These are phyloP conservation scores for Platorchestia sp. DNA, from an alignment of 1,140 invertebrate species.

Conservation along the genomic window DNA sequence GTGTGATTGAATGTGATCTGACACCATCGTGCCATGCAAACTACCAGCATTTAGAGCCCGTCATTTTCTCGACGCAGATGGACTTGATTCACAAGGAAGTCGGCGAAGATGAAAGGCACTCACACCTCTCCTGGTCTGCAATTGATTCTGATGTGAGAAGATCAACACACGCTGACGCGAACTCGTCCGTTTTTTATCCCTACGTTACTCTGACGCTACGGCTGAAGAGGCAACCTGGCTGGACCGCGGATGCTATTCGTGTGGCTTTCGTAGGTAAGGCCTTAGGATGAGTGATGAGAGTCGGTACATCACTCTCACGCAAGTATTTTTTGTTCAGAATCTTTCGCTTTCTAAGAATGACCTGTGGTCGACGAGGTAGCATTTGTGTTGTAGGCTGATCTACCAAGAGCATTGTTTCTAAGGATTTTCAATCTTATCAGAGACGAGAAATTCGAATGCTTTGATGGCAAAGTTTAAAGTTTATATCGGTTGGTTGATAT, in stretches of 20 bases:
- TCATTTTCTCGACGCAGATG: conserved; percentile 18
- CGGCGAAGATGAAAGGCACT: conserved; percentile 24
- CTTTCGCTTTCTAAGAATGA: not conserved
- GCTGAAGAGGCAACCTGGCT: conserved; percentile 9
- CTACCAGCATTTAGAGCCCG: not conserved
- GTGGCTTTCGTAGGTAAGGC: not conserved
- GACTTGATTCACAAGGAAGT: not conserved
- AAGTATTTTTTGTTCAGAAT: not conserved
- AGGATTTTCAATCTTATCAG: no score
- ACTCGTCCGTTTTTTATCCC: not conserved
- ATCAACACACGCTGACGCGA: not conserved
- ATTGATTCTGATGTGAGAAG: conserved; percentile 19
- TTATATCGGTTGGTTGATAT: no score
- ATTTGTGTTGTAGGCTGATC: no score
- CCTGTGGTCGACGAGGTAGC: not conserved
- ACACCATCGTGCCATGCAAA: conserved; percentile 7
- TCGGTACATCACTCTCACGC: no score
- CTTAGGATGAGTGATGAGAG: no score
- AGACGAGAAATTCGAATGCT: no score
- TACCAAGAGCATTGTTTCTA: no score
- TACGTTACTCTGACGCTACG: not conserved
- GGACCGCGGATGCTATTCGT: not conserved
- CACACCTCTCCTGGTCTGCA: not conserved
- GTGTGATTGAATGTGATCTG: not conserved
- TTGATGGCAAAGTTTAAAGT: no score